Base-by-base conservation (phyloP, 2,113 vertebrate species). In the Nothobranchius kuhntae region DNA sequence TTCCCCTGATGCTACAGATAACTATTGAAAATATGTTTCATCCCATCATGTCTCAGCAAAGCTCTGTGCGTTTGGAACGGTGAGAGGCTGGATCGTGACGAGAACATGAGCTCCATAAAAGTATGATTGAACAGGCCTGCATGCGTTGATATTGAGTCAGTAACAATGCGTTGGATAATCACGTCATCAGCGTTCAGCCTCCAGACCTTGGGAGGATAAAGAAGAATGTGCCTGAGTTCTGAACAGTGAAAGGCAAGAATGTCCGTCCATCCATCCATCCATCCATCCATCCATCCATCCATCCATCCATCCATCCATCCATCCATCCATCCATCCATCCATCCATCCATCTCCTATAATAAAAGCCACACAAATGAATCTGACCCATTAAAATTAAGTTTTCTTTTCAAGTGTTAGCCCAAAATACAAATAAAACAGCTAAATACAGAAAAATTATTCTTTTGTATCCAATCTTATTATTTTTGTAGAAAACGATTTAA, bases 161-260 rank as follows among this genome's bases (percentile, higher is more conserved):
- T 61, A 44, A 68, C 73, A 82, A 84, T 75, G 53, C 53, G 35
- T 58, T 67, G 36, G 59, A 78, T 86, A 55, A 87, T 85, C 82
- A 73, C 65, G 68, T 63, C 11, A 67, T 85, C 61, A 68, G 36
- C 68, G 64, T 73, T 78, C 57, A 76, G 71, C 48, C 38, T 8
- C 9, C 38, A 7, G 38, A 40, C 38, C 58, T 59, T 78, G 52
- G 42, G 50, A 61, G 56, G 58, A 80, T 36, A 55, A 75, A 61
- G 13, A 53, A 57, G 24, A 21, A 38, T 45, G 53, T 40, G 48
- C 15, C 14, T 1, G 13, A 47, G 46, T 42, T 55, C 35, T 77
- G 47, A 46, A 15, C 9, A 21, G 48, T 63, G 52, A 52, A n/a
- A 47, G 52, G 54, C 13, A 42, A 57, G 50, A 42, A 40, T 1